phyloP scores from a whole-genome alignment of 2,888 invertebrate species.

The Gnatocerus cornutus region DNA sequence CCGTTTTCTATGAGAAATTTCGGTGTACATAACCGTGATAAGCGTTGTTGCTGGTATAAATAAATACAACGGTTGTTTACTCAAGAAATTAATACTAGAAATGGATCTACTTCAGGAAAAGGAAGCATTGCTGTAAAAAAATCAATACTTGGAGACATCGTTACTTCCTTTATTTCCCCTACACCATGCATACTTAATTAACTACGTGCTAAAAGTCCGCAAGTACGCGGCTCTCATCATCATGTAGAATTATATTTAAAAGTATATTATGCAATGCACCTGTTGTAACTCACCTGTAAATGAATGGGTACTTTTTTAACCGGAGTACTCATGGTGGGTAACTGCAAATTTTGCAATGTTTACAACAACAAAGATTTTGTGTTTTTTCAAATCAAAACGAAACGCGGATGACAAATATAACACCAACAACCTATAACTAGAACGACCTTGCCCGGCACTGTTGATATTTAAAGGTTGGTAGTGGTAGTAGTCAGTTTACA shows the following conservation, averaged over 20 bases:
- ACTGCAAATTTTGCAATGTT: slow-evolving; percentile 25
- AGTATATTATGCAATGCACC: slow-evolving; percentile 55
- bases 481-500: not conserved
- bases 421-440: slow-evolving; percentile 39
- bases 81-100: slow-evolving; percentile 15
- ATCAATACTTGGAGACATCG: slow-evolving; percentile 39
- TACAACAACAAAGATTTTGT: slow-evolving; percentile 28
- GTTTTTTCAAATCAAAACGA: slow-evolving; percentile 36
- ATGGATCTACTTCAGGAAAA: slow-evolving; percentile 21
- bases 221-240: slow-evolving; percentile 28
- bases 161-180: slow-evolving; percentile 40
- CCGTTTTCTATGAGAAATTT: not conserved
- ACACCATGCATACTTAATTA: slow-evolving; percentile 41
- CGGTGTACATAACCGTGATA: not conserved
- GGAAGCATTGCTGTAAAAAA: slow-evolving; percentile 32
- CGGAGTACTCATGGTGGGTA: slow-evolving; percentile 79
- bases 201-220: slow-evolving; percentile 37
- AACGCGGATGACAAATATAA: slow-evolving; percentile 38
- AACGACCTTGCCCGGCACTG: slow-evolving; percentile 46
- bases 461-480: slow-evolving; percentile 39
- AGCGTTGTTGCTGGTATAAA: slow-evolving; percentile 9
- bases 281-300: slow-evolving; percentile 81
- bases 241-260: slow-evolving; percentile 30
- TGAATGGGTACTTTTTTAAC: slow-evolving; percentile 97
- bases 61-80: slow-evolving; percentile 25